Conservation (phyloP, 2,888 invertebrate genomes). For the Trilocha varians region DNA sequence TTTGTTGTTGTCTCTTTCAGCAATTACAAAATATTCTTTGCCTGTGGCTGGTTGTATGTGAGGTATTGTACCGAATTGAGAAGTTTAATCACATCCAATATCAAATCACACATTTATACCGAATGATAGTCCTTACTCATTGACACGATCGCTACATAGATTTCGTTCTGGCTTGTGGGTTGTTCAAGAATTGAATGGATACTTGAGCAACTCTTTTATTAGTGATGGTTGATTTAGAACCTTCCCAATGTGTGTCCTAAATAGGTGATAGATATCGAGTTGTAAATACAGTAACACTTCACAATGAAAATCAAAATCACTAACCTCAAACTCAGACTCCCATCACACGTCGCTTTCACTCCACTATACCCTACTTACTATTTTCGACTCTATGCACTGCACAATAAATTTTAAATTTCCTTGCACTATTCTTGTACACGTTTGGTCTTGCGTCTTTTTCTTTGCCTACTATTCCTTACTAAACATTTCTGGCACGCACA, state of each 20-base stretch:
- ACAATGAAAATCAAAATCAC: constrained; percentile 25
- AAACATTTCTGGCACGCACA: constrained; percentile 48
- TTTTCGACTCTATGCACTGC: constrained; percentile 66
- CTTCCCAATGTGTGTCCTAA: constrained; percentile 15
- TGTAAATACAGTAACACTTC: constrained; percentile 30
- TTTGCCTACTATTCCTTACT: constrained; percentile 43
- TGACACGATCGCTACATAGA: constrained; percentile 17
- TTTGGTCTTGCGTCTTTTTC: constrained; percentile 47
- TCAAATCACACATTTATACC: constrained; percentile 44
- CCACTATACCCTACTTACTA: constrained; percentile 34
- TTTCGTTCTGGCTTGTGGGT: constrained; percentile 12
- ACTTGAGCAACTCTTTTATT: constrained; percentile 15
- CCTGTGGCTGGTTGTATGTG: constrained; percentile 89
- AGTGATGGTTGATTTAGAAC: constrained; percentile 23
- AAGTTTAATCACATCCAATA: constrained; percentile 48
- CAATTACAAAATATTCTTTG: constrained; percentile 88
- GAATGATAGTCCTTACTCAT: constrained; percentile 43
- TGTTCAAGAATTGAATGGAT: neutral
- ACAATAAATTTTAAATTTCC: constrained; percentile 62
- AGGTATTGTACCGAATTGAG: constrained; percentile 77
- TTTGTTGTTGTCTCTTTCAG: constrained; percentile 78
- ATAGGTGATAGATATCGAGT: constrained; percentile 6
- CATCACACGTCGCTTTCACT: constrained; percentile 48
- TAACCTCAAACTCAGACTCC: constrained; percentile 25
- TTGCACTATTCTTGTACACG: constrained; percentile 50